A percentile compares a stretch with the other conserved stretches of the same genome.
Conservation (phyloP, 2,113 vertebrate species). For the Tympanuchus pallidicinctus region DNA sequence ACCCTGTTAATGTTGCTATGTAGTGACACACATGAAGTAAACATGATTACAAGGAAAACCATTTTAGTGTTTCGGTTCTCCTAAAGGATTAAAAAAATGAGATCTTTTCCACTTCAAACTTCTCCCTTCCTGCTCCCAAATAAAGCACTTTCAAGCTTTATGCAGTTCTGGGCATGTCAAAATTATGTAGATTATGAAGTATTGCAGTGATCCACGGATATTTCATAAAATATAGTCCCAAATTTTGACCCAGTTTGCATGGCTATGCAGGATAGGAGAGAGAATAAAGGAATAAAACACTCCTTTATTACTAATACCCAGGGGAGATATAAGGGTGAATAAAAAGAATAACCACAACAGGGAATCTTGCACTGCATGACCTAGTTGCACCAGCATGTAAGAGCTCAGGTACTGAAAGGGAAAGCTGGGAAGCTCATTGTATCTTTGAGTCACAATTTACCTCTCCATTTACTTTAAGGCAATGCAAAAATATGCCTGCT, state of each 20-base stretch:
- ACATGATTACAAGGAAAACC: constrained; percentile 21
- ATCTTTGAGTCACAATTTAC: constrained; percentile 30
- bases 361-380: constrained; percentile 48
- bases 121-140: background rate
- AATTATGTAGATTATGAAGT: background rate
- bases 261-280: background rate
- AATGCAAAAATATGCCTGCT: constrained; percentile 34
- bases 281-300: constrained; percentile 47
- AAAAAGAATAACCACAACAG: constrained; percentile 37
- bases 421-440: background rate
- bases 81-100: background rate
- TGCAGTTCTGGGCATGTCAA: background rate
- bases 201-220: background rate
- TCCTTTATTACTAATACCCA: constrained; percentile 42
- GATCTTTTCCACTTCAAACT: background rate
- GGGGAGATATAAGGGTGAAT: background rate
- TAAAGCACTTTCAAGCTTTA: constrained; percentile 1
- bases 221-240: constrained; percentile 20
- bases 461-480: background rate
- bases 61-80: background rate
- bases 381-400: constrained; percentile 37
- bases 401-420: constrained; percentile 7
- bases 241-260: constrained; percentile 55
- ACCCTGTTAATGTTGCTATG: background rate
- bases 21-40: constrained; percentile 31